Evolutionary conservation across 2,797 vertebrate genomes (phyloP).

Genomic region (Sebastes diaconus): DNA sequence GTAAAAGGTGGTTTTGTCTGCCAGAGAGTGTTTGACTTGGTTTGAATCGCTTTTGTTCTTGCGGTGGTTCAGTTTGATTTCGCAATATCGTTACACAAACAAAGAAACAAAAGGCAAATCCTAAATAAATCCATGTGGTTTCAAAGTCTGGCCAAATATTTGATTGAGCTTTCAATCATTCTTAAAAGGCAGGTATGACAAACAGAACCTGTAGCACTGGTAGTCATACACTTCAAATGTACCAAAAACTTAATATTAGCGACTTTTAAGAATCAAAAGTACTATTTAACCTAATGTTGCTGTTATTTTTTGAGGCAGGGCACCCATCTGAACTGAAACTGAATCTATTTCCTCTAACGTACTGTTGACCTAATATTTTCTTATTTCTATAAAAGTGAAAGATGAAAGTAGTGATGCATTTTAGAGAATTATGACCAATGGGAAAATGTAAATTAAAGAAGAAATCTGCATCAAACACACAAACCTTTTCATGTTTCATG

Average conservation of each 20-base stretch:
- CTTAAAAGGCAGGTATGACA: not conserved
- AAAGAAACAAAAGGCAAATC: constrained; percentile 29
- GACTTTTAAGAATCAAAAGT: not conserved
- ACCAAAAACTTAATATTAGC: not conserved
- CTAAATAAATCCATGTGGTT: constrained; percentile 15
- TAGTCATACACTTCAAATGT: not conserved
- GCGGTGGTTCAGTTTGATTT: not conserved
- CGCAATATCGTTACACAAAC: constrained; percentile 3
- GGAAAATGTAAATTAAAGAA: not conserved
- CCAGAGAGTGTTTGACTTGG: not conserved
- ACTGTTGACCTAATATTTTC: not conserved
- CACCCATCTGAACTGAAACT: not conserved
- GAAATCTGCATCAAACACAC: not conserved
- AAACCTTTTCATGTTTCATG: not conserved
- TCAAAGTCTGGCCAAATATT: constrained; percentile 36
- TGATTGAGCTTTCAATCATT: constrained; percentile 15
- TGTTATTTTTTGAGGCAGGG: not conserved
- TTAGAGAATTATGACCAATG: not conserved
- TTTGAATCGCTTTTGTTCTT: constrained; percentile 9
- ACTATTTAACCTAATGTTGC: not conserved
- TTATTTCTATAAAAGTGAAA: not conserved
- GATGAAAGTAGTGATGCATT: not conserved
- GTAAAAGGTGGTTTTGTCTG: not conserved
- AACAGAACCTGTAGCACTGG: not conserved
- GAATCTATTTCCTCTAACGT: not conserved